These are phyloP conservation scores for Bergia puertoricense DNA, from an alignment of 92 coral and sea anemone species.

Conservation along the genomic window DNA sequence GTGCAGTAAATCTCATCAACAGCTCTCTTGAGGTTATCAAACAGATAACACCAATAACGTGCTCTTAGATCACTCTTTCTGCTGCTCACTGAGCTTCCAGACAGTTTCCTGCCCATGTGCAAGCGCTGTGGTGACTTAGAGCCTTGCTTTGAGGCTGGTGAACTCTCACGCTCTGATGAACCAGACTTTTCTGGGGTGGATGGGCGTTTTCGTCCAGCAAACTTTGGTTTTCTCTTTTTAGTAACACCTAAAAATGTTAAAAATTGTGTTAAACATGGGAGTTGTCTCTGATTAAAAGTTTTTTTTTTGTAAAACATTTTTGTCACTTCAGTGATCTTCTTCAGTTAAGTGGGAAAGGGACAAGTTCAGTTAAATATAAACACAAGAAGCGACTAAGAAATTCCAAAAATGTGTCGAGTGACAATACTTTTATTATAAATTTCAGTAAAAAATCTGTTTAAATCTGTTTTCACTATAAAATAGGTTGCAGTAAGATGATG, in stretches of 20 bases:
- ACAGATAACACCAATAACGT: slow-evolving; percentile 95
- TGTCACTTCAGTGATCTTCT: no score
- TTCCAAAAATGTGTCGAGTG: not conserved
- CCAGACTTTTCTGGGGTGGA: slow-evolving; percentile 89
- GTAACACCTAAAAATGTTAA: slow-evolving; percentile 19
- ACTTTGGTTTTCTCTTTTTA: slow-evolving; percentile 61
- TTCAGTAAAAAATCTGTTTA: not conserved
- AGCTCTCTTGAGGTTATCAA: slow-evolving; percentile 95
- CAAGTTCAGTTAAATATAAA: no score
- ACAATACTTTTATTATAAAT: no score
- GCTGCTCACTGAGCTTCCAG: slow-evolving; percentile 72
- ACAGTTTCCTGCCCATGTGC: slow-evolving; percentile 69
- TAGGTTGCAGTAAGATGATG: no score
- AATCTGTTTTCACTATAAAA: not conserved
- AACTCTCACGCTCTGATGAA: slow-evolving; percentile 84
- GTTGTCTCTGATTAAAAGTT: no score
- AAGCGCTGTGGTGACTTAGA: slow-evolving; percentile 76
- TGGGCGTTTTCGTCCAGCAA: slow-evolving; percentile 60
- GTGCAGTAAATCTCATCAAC: slow-evolving; percentile 98
- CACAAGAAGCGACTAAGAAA: no score
- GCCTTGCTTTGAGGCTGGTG: slow-evolving; percentile 73
- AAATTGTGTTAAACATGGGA: no score
- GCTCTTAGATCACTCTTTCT: slow-evolving; percentile 94
- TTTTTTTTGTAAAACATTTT: no score
- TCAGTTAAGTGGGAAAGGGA: no score